Evolutionary conservation across 2,888 invertebrate species (phyloP).

Genomic region (Diarsia mendica): DNA sequence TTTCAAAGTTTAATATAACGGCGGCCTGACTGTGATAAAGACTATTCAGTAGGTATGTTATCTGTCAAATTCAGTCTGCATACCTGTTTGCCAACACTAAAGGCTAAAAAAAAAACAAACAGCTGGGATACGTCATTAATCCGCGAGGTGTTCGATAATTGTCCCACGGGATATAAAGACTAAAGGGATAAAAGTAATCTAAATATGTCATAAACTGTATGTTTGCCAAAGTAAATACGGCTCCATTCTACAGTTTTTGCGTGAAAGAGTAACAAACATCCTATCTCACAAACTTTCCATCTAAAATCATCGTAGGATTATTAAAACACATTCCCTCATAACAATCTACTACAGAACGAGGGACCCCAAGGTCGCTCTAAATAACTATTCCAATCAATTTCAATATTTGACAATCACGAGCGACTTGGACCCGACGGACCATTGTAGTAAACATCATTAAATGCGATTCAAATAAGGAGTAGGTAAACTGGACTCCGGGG

Average conservation of each 20-base stretch:
- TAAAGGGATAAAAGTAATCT: not conserved
- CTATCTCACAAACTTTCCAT: not conserved
- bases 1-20: no score
- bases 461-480: conserved; percentile 73
- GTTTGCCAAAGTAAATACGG: not conserved
- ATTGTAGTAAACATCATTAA: conserved; percentile 74
- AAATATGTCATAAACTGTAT: not conserved
- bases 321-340: conserved; percentile 1
- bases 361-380: not conserved
- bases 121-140: no score
- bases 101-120: no score
- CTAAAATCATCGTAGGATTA: not conserved
- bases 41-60: no score
- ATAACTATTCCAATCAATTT: conserved; percentile 53
- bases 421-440: conserved; percentile 44
- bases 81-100: no score
- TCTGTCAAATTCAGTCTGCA: no score
- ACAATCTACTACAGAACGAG: conserved; percentile 7
- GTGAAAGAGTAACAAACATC: not conserved
- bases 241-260: not conserved
- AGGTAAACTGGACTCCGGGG: conserved; percentile 60
- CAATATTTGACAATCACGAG: conserved; percentile 62
- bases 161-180: not conserved
- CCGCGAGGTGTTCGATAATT: not conserved
- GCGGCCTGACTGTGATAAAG: no score